Conservation (phyloP, 2,888 invertebrate genomes). For the Acrocera orbiculus region DNA sequence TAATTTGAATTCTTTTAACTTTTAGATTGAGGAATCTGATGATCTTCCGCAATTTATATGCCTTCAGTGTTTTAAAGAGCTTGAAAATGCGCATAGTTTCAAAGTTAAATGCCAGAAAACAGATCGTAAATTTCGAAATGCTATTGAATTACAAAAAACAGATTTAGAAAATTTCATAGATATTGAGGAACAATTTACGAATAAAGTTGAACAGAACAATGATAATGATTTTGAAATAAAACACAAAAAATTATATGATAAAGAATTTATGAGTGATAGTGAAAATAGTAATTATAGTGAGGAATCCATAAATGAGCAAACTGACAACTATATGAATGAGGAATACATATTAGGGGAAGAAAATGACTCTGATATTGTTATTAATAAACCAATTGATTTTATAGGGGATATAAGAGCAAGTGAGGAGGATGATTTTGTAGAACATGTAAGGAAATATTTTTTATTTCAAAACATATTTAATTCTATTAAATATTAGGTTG, state of each 20-base stretch:
- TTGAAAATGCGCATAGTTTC: slow-evolving; percentile 13
- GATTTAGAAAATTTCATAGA: neutral
- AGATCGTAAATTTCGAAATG: slow-evolving; percentile 9
- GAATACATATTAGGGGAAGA: neutral
- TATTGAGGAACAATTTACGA: too few species aligned
- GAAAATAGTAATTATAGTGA: too few species aligned
- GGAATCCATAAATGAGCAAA: too few species aligned
- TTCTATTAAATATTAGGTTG: too few species aligned
- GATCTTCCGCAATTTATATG: slow-evolving; percentile 14
- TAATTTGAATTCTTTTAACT: too few species aligned
- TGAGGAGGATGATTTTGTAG: slow-evolving; percentile 1
- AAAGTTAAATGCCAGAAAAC: slow-evolving; percentile 14
- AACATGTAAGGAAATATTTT: neutral
- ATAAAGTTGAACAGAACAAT: too few species aligned
- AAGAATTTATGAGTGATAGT: too few species aligned
- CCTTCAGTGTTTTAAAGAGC: slow-evolving; percentile 9
- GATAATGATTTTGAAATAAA: too few species aligned
- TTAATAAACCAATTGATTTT: too few species aligned
- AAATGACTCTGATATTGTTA: neutral
- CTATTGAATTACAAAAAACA: neutral
- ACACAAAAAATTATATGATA: too few species aligned
- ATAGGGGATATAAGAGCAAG: too few species aligned
- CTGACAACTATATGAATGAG: neutral
- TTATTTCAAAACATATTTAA: too few species aligned
- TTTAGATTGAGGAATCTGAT: slow-evolving; percentile 13